A percentile compares a stretch with the other conserved stretches of the same genome.
These are phyloP conservation scores for Megaptera novaeangliae DNA, from an alignment of 2,113 vertebrate genomes.

Conservation along the genomic window DNA sequence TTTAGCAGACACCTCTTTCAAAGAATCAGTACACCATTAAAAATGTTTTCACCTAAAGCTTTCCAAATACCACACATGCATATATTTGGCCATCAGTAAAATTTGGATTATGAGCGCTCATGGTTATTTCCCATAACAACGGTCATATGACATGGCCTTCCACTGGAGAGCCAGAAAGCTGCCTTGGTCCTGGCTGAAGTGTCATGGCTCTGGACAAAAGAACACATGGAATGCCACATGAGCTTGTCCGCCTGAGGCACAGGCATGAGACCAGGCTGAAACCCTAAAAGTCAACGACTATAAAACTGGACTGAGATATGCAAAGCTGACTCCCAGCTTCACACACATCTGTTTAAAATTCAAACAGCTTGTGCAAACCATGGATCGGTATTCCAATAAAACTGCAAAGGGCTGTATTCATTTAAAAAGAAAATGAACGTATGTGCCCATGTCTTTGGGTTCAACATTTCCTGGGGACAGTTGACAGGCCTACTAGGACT, in stretches of 20 bases:
- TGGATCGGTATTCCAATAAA: slow-evolving; percentile 28
- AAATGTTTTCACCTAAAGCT: not conserved
- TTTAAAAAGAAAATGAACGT: slow-evolving; percentile 50
- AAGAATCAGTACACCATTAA: not conserved
- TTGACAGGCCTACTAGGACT: not conserved
- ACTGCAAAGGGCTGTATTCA: slow-evolving; percentile 35
- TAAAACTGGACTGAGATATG: not conserved
- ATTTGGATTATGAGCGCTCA: not conserved
- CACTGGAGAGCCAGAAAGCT: not conserved
- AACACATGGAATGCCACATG: not conserved
- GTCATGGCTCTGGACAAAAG: not conserved
- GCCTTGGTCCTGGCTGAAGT: not conserved
- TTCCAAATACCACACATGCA: not conserved
- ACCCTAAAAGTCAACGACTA: not conserved
- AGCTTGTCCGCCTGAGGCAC: no score
- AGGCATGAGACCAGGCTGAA: not conserved
- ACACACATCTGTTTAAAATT: slow-evolving; percentile 49
- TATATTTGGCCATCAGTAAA: not conserved
- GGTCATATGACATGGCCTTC: not conserved
- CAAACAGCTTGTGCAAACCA: slow-evolving; percentile 44
- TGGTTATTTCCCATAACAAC: not conserved
- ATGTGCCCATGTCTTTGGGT: not conserved
- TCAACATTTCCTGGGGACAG: not conserved
- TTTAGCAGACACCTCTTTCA: not conserved
- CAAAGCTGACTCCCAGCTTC: not conserved